Conservation (phyloP, 2,888 invertebrate species). For the Nomada flava region DNA sequence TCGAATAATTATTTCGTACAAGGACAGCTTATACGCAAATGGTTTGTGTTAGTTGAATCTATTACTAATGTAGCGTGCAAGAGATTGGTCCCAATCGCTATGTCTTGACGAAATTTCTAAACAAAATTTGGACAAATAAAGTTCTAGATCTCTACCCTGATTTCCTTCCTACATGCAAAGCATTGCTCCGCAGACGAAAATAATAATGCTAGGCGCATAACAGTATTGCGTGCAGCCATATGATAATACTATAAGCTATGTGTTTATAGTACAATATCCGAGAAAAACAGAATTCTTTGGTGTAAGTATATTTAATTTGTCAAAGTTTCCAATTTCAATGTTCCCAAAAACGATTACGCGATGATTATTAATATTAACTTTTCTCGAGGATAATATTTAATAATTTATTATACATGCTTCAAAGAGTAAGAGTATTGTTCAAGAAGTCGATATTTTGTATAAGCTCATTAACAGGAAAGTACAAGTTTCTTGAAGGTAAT, state of each 20-base stretch:
- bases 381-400: background rate
- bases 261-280: background rate
- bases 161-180: slow-evolving; percentile 8
- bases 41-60: slow-evolving; percentile 12
- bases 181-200: slow-evolving; percentile 15
- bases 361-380: background rate
- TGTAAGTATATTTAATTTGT: background rate
- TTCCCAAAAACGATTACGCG: background rate
- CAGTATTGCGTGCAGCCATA: slow-evolving; percentile 29
- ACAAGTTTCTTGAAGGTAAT: background rate
- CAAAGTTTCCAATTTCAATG: background rate
- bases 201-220: slow-evolving; percentile 26
- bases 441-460: background rate
- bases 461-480: background rate
- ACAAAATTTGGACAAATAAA: background rate
- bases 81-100: background rate
- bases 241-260: slow-evolving; percentile 22
- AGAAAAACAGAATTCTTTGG: background rate
- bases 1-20: background rate
- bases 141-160: slow-evolving; percentile 7
- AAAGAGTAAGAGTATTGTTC: background rate
- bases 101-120: slow-evolving; percentile 12
- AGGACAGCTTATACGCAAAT: background rate
- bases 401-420: background rate
- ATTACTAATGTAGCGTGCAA: slow-evolving; percentile 24